Conservation (phyloP, 35 echinoderm and acorn worm species). For the Stichopus chloronotus region DNA sequence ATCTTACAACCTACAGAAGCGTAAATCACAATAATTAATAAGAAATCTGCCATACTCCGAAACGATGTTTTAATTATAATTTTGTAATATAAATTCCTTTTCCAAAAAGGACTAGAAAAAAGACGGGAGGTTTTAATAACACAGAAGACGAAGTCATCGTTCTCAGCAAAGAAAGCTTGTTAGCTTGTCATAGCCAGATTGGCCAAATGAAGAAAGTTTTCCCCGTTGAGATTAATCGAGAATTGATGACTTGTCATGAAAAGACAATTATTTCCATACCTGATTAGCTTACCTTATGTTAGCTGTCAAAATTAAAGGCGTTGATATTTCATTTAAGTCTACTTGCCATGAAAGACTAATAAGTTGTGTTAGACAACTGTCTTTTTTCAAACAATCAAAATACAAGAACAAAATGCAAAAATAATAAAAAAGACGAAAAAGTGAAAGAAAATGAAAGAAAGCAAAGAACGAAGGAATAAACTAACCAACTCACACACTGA, state of each 20-base stretch:
- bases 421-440: neutral
- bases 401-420: neutral
- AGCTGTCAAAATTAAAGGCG: slow-evolving; percentile 6
- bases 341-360: neutral
- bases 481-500: neutral
- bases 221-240: neutral
- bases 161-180: neutral
- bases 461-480: too few relatives aligned
- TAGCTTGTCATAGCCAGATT: neutral
- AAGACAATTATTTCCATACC: slow-evolving; percentile 48
- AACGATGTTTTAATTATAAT: slow-evolving; percentile 23
- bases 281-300: slow-evolving; percentile 56
- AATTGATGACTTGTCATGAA: slow-evolving; percentile 31
- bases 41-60: neutral
- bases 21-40: slow-evolving; percentile 45
- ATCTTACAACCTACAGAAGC: neutral
- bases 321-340: slow-evolving; percentile 16
- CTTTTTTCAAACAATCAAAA: neutral
- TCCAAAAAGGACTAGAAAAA: neutral
- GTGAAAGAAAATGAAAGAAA: too few relatives aligned
- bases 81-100: neutral
- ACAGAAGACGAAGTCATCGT: neutral
- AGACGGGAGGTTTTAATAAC: slow-evolving; percentile 1
- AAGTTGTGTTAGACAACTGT: neutral
- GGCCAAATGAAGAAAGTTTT: slow-evolving; percentile 9